phyloP scores from a whole-genome alignment of 2,888 invertebrate genomes.

The Embidobia sp. region DNA sequence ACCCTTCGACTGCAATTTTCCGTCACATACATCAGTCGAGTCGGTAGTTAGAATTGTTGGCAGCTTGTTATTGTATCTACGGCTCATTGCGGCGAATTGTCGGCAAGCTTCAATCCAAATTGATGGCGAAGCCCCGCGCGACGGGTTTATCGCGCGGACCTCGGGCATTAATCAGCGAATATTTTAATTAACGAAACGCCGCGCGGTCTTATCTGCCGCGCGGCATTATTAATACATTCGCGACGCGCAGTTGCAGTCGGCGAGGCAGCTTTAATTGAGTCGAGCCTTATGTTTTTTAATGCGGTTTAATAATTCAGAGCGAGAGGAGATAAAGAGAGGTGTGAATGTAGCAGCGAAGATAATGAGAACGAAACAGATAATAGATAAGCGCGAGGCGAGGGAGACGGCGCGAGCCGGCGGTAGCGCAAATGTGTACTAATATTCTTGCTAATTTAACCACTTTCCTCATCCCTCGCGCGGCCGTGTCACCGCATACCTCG shows the following conservation, averaged over 20 bases:
- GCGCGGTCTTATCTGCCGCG: slow-evolving; percentile 5
- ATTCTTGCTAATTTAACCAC: slow-evolving; percentile 80
- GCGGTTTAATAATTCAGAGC: slow-evolving; percentile 62
- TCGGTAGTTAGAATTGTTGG: slow-evolving; percentile 80
- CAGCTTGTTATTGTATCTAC: slow-evolving; percentile 80
- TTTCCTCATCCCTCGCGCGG: slow-evolving; percentile 68
- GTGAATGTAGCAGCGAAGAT: slow-evolving; percentile 61
- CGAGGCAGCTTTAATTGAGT: slow-evolving; percentile 60
- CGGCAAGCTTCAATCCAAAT: slow-evolving; percentile 58
- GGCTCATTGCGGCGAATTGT: slow-evolving; percentile 70
- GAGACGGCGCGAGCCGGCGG: slow-evolving; percentile 52
- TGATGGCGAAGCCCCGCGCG: slow-evolving; percentile 52
- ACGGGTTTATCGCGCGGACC: neutral
- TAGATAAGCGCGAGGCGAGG: slow-evolving; percentile 57
- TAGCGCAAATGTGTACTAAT: slow-evolving; percentile 77
- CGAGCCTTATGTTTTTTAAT: slow-evolving; percentile 63
- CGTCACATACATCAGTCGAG: slow-evolving; percentile 80
- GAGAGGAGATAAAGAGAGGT: slow-evolving; percentile 58
- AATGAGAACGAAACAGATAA: slow-evolving; percentile 65
- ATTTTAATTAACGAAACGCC: slow-evolving; percentile 21
- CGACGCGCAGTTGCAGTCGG: slow-evolving; percentile 42
- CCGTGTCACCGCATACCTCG: slow-evolving; percentile 69
- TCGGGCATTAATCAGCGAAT: slow-evolving; percentile 19
- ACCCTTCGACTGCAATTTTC: slow-evolving; percentile 79
- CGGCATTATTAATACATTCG: slow-evolving; percentile 36